Base-by-base conservation (phyloP, 1,140 invertebrate genomes). In the Camponotus floridanus region DNA sequence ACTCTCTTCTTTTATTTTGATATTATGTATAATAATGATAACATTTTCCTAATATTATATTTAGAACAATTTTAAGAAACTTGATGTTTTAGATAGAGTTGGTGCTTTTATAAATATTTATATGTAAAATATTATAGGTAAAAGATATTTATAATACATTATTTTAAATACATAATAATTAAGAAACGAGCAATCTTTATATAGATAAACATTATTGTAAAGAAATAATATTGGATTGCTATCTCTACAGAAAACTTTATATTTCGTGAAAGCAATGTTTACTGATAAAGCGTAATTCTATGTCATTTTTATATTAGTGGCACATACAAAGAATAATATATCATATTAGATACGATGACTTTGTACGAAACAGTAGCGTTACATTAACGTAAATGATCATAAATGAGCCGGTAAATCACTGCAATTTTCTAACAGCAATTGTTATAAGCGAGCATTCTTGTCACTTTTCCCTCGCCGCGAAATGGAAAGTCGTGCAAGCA, bases 401-500 rank as follows among this genome's bases (percentile, higher is more conserved):
- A 74, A 73, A 83, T 26, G 68, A 83, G 26, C 39, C 67, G 39
- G 55, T 62, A 83, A 83, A 83, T 83, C 68, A 73, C 55, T 74
- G 18, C 55, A 31, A 83, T 83, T 83, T 81, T 62, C 68, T 42
- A 73, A 83, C 42, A 68, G 55, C 79, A 83, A 74, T 74, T 83
- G 68, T 55, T 81, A n/a, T 61, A 86, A 76, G 42, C 55, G 71
- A 13, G 18, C 67, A 74, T 67, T 65, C 83, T 78, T 51, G 57
- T 67, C 80, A 64, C 76, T 86, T 68, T 88, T 70, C 67, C 31
- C 15, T 71, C 15, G 15, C 48, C 48, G 59, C 26, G n/a, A 62
- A 90, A 87, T 83, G 88, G 89, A 90, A 90, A 90, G 89, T 90
- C 74, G 73, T 62, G 48, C 65, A 68, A n/a, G 61, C 26, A 31